Evolutionary conservation across 35 echinoderm and acorn worm species (phyloP).

Genomic region (Apostichopus japonicus): DNA sequence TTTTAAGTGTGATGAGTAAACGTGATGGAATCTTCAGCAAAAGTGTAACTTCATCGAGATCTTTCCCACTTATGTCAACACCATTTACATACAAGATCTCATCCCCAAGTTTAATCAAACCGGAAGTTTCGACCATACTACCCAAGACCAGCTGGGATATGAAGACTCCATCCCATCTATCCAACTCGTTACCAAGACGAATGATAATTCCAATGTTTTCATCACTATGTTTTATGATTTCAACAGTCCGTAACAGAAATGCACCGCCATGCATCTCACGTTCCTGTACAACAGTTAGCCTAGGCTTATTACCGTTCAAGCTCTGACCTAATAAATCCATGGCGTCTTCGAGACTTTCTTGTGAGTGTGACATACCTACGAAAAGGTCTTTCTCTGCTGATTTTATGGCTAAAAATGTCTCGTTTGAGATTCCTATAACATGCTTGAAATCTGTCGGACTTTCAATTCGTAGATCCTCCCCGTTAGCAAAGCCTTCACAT

Average conservation of each 20-base stretch:
- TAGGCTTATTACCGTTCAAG: conserved; percentile 64
- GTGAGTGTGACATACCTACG: conserved; percentile 62
- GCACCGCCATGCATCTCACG: conserved; percentile 96
- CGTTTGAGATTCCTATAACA: conserved; percentile 77
- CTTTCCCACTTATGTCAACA: conserved; percentile 88
- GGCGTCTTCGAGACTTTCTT: conserved; percentile 65
- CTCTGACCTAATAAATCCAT: conserved; percentile 52
- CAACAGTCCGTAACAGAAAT: conserved; percentile 87
- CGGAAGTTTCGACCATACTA: conserved; percentile 83
- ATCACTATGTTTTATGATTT: conserved; percentile 93
- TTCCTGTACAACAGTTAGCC: conserved; percentile 90
- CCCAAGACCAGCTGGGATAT: conserved; percentile 88
- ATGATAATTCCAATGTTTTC: conserved; percentile 96
- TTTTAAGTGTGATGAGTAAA: conserved; percentile 92
- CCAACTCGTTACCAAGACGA: conserved; percentile 88
- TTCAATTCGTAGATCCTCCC: conserved; percentile 66
- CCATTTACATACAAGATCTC: conserved; percentile 97
- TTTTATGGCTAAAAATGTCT: conserved; percentile 85
- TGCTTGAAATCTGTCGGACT: conserved; percentile 80
- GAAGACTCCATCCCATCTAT: conserved; percentile 86
- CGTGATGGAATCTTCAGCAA: conserved; percentile 92
- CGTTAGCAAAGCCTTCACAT: neutral
- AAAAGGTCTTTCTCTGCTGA: conserved; percentile 81
- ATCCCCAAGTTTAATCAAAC: conserved; percentile 87
- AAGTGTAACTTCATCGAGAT: conserved; percentile 92